These are phyloP conservation scores for Andrena praecox DNA, from an alignment of 2,888 invertebrate genomes.

Conservation along the genomic window DNA sequence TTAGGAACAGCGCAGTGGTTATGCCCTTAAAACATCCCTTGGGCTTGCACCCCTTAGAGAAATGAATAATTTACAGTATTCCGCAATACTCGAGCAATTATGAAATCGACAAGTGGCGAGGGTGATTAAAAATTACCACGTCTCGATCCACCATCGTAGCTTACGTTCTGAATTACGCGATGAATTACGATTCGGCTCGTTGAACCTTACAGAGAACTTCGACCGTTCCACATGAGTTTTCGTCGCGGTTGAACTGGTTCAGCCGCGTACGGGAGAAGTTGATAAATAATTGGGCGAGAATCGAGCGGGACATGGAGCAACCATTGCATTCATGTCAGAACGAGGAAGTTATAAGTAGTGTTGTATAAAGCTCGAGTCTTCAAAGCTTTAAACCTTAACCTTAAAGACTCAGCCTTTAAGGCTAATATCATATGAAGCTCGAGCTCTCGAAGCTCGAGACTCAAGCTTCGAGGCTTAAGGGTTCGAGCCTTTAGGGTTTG, in stretches of 20 bases:
- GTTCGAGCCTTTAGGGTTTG: too few relatives aligned
- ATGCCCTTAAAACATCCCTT: too few relatives aligned
- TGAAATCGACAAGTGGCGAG: background rate
- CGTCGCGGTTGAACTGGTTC: constrained; percentile 27
- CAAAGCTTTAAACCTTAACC: too few relatives aligned
- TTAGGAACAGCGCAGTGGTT: too few relatives aligned
- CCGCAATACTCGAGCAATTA: background rate
- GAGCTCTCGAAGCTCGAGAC: too few relatives aligned
- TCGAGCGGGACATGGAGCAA: constrained; percentile 56
- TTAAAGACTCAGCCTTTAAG: too few relatives aligned
- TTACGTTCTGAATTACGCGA: background rate
- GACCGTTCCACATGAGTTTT: constrained; percentile 11
- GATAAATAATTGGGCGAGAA: constrained; percentile 67
- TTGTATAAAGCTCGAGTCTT: too few relatives aligned
- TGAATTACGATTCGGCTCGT: constrained; percentile 5
- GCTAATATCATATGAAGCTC: too few relatives aligned
- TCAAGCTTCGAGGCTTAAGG: too few relatives aligned
- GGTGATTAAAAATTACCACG: background rate
- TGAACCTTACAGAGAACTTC: constrained; percentile 7
- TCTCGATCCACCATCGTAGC: background rate
- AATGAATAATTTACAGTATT: too few relatives aligned
- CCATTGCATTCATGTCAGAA: background rate
- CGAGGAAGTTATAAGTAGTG: background rate
- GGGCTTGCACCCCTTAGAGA: too few relatives aligned
- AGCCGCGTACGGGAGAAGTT: constrained; percentile 25